A percentile compares a stretch with the other conserved stretches of the same genome.
Conservation (phyloP, 1,140 invertebrate species). For the Colletes latitarsis region DNA sequence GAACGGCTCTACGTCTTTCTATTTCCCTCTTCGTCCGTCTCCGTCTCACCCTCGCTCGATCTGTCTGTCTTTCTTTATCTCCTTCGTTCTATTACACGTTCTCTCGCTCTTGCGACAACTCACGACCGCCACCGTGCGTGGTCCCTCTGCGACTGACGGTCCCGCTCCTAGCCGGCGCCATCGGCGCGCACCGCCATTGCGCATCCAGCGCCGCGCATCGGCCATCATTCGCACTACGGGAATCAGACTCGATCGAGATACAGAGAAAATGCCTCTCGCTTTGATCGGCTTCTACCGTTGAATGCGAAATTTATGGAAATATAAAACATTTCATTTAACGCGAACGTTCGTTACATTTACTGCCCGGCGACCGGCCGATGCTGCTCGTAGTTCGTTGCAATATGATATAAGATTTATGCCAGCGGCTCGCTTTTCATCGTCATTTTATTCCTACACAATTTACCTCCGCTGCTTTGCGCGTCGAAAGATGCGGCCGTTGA, state of each 20-base stretch:
- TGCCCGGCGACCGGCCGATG: not conserved
- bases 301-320: slow-evolving; percentile 46
- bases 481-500: not conserved
- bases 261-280: slow-evolving; percentile 21
- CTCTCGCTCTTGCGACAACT: slow-evolving; percentile 26
- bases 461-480: too few species aligned
- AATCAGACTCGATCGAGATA: slow-evolving; percentile 46
- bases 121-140: slow-evolving; percentile 70
- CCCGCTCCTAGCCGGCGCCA: slow-evolving; percentile 64
- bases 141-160: slow-evolving; percentile 74
- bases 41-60: not conserved
- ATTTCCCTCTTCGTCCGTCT: slow-evolving; percentile 3
- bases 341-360: slow-evolving; percentile 38
- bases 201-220: slow-evolving; percentile 44
- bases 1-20: not conserved
- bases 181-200: slow-evolving; percentile 64
- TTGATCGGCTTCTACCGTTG: slow-evolving; percentile 14
- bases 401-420: slow-evolving; percentile 27
- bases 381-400: not conserved
- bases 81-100: slow-evolving; percentile 23
- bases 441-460: slow-evolving; percentile 4
- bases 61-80: slow-evolving; percentile 16
- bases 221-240: slow-evolving; percentile 35
- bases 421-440: not conserved
- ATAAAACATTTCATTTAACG: slow-evolving; percentile 39